Conservation (phyloP, 2,113 vertebrate genomes). For the Petaurus breviceps region DNA sequence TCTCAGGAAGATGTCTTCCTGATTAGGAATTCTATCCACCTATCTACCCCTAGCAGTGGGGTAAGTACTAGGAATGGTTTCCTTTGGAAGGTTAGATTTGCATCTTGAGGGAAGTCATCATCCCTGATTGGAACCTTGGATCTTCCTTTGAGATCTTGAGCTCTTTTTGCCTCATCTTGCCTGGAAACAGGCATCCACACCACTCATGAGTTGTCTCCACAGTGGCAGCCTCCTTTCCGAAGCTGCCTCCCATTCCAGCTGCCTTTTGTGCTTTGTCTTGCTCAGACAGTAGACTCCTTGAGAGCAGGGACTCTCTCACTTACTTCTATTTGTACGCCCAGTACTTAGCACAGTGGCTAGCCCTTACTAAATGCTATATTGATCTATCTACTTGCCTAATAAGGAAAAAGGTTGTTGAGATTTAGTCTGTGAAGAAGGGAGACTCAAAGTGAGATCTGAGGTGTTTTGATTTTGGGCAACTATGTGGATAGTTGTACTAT, state of each 20-base stretch:
- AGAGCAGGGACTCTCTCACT: background rate
- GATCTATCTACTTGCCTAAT: background rate
- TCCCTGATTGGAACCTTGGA: background rate
- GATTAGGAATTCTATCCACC: background rate
- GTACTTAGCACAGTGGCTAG: background rate
- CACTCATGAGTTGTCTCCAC: background rate
- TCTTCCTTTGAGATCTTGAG: background rate
- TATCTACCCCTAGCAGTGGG: background rate
- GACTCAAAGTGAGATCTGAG: background rate
- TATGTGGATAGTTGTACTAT: background rate
- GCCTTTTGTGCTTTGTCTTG: background rate
- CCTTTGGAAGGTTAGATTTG: background rate
- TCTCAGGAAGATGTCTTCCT: background rate
- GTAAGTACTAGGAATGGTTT: background rate
- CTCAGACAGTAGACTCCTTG: background rate
- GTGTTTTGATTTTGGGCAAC: background rate
- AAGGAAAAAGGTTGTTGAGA: background rate
- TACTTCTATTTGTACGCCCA: background rate
- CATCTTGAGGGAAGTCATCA: background rate
- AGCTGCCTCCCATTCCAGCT: background rate
- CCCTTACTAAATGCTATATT: background rate
- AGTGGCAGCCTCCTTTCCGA: background rate
- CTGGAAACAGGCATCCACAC: background rate
- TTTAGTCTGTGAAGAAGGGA: background rate
- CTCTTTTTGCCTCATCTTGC: background rate